Evolutionary conservation across 2,113 vertebrate species (phyloP).

Genomic region (Perca schrenkii): DNA sequence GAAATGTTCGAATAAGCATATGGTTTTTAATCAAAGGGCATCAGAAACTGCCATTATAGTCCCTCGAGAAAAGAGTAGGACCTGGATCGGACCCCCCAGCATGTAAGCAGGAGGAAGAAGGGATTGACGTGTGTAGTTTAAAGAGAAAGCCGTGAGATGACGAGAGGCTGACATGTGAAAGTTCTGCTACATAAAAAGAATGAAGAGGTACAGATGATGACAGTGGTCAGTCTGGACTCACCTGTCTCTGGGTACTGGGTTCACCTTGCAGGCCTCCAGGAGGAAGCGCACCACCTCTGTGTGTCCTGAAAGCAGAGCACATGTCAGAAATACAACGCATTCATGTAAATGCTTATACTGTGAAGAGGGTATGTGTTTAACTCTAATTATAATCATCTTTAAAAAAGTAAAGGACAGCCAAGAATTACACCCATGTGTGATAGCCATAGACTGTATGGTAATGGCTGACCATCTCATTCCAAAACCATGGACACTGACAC

Average conservation of each 20-base stretch:
- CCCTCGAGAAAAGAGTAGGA: neutral
- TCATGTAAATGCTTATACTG: neutral
- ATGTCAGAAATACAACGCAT: neutral
- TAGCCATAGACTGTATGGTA: too few relatives aligned
- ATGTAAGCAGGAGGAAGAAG: neutral
- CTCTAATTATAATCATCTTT: neutral
- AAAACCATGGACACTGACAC: too few relatives aligned
- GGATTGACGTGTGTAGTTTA: neutral
- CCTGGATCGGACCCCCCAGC: neutral
- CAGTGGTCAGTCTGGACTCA: conserved; percentile 64
- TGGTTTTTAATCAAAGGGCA: neutral
- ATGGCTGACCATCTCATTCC: neutral
- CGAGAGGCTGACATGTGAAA: neutral
- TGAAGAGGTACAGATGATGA: neutral
- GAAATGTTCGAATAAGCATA: neutral
- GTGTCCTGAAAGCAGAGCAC: conserved; percentile 86
- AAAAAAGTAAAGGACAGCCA: neutral
- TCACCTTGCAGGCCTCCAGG: conserved; percentile 96
- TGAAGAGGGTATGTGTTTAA: neutral
- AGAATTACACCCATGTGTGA: neutral
- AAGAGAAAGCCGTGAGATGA: neutral
- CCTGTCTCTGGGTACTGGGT: conserved; percentile 96
- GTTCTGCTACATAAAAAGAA: neutral
- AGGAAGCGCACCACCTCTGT: conserved; percentile 96
- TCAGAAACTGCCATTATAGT: neutral